Evolutionary conservation across 2,113 vertebrate genomes (phyloP).

Genomic region (Caranx ignobilis): DNA sequence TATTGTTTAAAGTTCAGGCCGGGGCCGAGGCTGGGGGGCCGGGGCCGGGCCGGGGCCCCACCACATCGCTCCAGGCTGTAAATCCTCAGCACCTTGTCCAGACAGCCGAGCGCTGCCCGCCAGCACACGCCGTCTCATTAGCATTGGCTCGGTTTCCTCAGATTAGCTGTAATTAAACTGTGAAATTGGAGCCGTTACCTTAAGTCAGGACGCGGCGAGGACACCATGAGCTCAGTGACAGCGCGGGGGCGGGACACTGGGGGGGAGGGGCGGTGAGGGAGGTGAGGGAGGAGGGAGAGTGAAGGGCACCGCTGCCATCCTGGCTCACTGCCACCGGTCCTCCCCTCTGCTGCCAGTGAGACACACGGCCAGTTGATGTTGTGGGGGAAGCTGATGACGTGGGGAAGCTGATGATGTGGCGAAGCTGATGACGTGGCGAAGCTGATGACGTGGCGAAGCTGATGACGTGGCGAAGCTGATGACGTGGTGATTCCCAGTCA

Average conservation of each 20-base stretch:
- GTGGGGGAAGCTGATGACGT: slow-evolving; percentile 13
- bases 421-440: no score
- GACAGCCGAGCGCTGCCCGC: slow-evolving; percentile 68
- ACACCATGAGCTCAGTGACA: slow-evolving; percentile 53
- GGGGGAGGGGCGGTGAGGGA: neutral
- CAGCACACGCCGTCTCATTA: slow-evolving; percentile 84
- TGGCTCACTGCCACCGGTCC: slow-evolving; percentile 65
- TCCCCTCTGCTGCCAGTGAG: slow-evolving; percentile 40
- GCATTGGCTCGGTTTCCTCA: slow-evolving; percentile 88
- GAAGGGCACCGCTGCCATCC: slow-evolving; percentile 6
- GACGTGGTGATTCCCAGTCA: no score
- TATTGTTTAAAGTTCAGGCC: neutral
- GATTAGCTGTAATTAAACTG: slow-evolving; percentile 96
- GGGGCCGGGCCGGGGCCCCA: slow-evolving; percentile 17
- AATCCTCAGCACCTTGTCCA: slow-evolving; percentile 64
- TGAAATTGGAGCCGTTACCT: slow-evolving; percentile 92
- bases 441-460: no score
- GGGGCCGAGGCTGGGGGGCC: no score
- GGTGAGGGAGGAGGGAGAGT: neutral
- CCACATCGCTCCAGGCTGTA: slow-evolving; percentile 42
- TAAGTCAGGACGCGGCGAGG: slow-evolving; percentile 85
- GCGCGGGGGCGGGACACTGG: slow-evolving; percentile 26
- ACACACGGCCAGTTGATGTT: slow-evolving; percentile 45
- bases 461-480: no score
- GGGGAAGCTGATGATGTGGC: no score